Evolutionary conservation across 2,113 vertebrate species (phyloP), one percentile per base, ranked within the genome.

Genomic region (Bubalus kerabau): DNA sequence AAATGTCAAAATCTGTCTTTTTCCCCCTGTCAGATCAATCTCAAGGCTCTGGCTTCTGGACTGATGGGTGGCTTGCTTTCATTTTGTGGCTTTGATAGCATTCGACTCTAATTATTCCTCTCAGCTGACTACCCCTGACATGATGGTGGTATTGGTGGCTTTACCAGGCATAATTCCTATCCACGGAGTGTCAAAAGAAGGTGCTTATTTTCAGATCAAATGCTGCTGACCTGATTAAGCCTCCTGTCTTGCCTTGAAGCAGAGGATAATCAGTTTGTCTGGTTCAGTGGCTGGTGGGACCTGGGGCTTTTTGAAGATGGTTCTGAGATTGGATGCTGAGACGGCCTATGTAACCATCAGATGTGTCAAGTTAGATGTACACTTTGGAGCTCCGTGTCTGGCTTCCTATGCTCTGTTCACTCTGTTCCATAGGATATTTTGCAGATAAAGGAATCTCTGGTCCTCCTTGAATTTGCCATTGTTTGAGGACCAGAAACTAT

Each of bases 121-220:
- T 90, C 80, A 82, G 62, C 91, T 80, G 84, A 96, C 87, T 91
- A 87, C 76, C 85, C 83, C 50, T 40, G 64, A 95, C 97, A 60
- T 54, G 85, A 91, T 76, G 87, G 87, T 36, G 50, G 87, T 90
- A 64, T 88, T 97, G 96, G 96, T 97, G 87, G 89, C 84, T 93
- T 97, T 97, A 56, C 60, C 52, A 92, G 74, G 57, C 52, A 2
- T 95, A 94, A 96, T 97, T 97, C 93, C 88, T 95, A 7, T 96
- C 94, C 62, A 23, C 3, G 0, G 56, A 59, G 21, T 96, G 93
- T 97, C 92, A 82, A 64, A 95, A 94, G 90, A 91, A 96, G 92
- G 57, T 96, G 14, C 93, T 95, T 96, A 98, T 97, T 98, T 98
- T 94, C 97, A 97, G 96, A 97, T 98, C 91, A 98, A 96, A 95